Percentiles rank a stretch among this genome's conserved stretches.
phyloP scores from a whole-genome alignment of 2,113 vertebrate species.

The Poecile atricapillus region DNA sequence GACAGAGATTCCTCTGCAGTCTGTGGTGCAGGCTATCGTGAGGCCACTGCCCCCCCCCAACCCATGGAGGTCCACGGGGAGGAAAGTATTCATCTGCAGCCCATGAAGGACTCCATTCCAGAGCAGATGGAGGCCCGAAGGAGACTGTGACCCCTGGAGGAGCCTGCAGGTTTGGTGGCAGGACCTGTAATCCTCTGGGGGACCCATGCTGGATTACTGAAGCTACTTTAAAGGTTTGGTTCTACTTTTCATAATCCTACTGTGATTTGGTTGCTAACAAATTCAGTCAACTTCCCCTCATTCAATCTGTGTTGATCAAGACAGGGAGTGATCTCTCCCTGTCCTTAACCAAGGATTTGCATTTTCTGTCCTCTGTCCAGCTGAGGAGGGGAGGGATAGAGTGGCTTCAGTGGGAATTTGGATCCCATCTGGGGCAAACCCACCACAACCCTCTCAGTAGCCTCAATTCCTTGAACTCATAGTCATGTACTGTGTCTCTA shows the following conservation, averaged over 20 bases:
- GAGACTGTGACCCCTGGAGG: neutral
- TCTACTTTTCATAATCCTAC: neutral
- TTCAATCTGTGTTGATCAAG: neutral
- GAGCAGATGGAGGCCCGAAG: neutral
- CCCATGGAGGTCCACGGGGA: too few relatives aligned
- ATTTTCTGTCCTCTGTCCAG: neutral
- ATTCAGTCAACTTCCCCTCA: neutral
- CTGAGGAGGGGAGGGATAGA: neutral
- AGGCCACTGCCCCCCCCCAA: too few relatives aligned
- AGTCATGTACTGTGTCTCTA: neutral
- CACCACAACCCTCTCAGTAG: neutral
- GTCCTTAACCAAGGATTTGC: neutral
- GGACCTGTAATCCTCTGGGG: too few relatives aligned
- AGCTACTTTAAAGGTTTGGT: too few relatives aligned
- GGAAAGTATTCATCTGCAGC: neutral
- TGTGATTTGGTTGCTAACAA: neutral
- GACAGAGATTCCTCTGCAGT: neutral
- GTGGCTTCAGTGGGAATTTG: neutral
- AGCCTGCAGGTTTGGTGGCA: neutral
- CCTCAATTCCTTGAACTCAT: neutral
- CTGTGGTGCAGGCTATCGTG: accelerated
- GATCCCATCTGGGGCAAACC: neutral
- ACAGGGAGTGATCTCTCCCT: neutral
- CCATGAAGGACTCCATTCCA: neutral
- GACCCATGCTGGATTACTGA: neutral